Conservation (phyloP, 2,797 vertebrate genomes). For the Pseudopleuronectes americanus region DNA sequence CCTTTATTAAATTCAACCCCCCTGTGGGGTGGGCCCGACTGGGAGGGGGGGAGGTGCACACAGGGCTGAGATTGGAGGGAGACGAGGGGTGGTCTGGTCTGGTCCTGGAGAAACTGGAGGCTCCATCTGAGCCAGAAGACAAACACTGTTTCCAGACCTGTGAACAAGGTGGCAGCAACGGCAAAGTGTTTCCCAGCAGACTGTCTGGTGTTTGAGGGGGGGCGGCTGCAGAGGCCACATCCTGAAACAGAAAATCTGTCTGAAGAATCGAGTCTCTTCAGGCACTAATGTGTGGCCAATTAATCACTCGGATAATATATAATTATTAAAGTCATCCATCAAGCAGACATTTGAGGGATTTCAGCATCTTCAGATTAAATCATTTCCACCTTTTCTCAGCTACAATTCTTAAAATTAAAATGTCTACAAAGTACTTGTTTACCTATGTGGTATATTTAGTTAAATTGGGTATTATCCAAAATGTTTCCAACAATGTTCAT, state of each 20-base stretch:
- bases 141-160: slow-evolving; percentile 71
- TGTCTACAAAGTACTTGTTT: no score
- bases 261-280: background rate
- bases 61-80: slow-evolving; percentile 25
- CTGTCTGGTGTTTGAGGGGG: no score
- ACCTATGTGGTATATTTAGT: no score
- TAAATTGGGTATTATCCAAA: no score
- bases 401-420: no score
- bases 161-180: slow-evolving; percentile 66
- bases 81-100: slow-evolving; percentile 59
- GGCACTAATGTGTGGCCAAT: slow-evolving; percentile 17
- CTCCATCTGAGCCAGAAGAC: slow-evolving; percentile 75
- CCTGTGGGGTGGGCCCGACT: slow-evolving; percentile 60
- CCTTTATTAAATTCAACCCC: slow-evolving; percentile 78
- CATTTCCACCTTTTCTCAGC: no score
- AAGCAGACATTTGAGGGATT: no score
- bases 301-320: background rate
- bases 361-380: no score
- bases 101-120: slow-evolving; percentile 68
- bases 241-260: slow-evolving; percentile 15
- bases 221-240: background rate
- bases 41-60: slow-evolving; percentile 28
- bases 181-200: slow-evolving; percentile 40
- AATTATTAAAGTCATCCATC: no score
- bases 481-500: no score